Conservation (phyloP, 2,888 invertebrate species). For the Hemithea aestivaria region DNA sequence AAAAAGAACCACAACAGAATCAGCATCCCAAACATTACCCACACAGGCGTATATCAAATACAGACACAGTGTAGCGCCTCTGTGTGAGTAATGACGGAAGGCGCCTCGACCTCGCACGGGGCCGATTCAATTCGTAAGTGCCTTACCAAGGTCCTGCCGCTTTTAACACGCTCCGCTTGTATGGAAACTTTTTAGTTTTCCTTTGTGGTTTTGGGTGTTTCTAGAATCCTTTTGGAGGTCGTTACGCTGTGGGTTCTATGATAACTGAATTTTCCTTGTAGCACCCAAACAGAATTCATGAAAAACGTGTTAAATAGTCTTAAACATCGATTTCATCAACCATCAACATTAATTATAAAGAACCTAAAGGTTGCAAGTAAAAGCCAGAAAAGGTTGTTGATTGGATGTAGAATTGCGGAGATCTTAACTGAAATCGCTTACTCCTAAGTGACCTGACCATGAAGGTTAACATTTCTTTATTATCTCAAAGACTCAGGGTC, state of each 20-base stretch:
- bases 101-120: conserved; percentile 48
- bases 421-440: conserved; percentile 14
- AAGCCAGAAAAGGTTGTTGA: conserved; percentile 6
- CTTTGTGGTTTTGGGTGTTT: conserved; percentile 25
- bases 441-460: conserved; percentile 13
- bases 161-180: conserved; percentile 36
- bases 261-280: background rate
- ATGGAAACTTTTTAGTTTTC: conserved; percentile 49
- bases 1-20: conserved; percentile 17
- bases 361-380: conserved; percentile 5
- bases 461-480: conserved; percentile 23
- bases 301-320: background rate
- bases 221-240: conserved; percentile 18
- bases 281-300: background rate
- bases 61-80: conserved; percentile 23
- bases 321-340: conserved; percentile 1
- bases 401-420: conserved; percentile 16
- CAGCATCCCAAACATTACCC: conserved; percentile 20
- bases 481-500: conserved; percentile 21
- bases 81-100: conserved; percentile 39
- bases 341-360: background rate
- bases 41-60: conserved; percentile 3
- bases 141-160: conserved; percentile 52
- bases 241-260: conserved; percentile 1
- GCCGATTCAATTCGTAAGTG: conserved; percentile 60